Conservation (phyloP, 1,140 invertebrate species). For the Listronotus bonariensis region DNA sequence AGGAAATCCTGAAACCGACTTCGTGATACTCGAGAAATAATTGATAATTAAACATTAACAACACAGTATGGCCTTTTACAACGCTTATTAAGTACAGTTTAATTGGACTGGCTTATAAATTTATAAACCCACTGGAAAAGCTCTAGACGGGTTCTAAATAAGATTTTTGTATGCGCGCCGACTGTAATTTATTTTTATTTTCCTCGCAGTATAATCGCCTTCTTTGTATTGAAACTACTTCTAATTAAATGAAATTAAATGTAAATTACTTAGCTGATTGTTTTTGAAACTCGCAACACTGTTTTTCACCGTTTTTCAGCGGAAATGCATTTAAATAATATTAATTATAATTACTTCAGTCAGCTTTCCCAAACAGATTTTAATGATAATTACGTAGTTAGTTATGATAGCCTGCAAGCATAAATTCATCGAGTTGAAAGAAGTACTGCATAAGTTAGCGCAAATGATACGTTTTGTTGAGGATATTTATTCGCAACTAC, state of each 20-base stretch:
- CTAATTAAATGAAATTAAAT: constrained; percentile 29
- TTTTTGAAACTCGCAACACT: constrained; percentile 14
- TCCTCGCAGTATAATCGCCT: constrained; percentile 26
- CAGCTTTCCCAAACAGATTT: constrained; percentile 28
- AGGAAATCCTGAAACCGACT: constrained; percentile 33
- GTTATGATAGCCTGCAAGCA: constrained; percentile 4
- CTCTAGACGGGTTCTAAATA: constrained; percentile 28
- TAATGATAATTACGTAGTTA: constrained; percentile 23
- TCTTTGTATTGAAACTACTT: constrained; percentile 28
- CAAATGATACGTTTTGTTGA: constrained; percentile 19
- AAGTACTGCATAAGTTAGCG: constrained; percentile 19
- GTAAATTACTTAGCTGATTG: constrained; percentile 23
- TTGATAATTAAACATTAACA: constrained; percentile 42
- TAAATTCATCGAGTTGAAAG: constrained; percentile 14
- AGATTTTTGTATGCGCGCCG: constrained; percentile 34
- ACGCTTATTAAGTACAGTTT: constrained; percentile 36
- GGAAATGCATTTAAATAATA: constrained; percentile 31
- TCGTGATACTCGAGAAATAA: constrained; percentile 35
- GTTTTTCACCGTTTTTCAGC: constrained; percentile 14
- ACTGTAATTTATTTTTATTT: constrained; percentile 33
- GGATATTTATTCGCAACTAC: constrained; percentile 5
- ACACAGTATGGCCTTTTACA: constrained; percentile 38
- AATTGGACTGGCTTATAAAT: constrained; percentile 42
- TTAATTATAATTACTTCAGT: constrained; percentile 29
- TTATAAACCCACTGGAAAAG: constrained; percentile 38